These are phyloP conservation scores for Pegoplata infirma DNA, from an alignment of 2,888 invertebrate species.

Conservation along the genomic window DNA sequence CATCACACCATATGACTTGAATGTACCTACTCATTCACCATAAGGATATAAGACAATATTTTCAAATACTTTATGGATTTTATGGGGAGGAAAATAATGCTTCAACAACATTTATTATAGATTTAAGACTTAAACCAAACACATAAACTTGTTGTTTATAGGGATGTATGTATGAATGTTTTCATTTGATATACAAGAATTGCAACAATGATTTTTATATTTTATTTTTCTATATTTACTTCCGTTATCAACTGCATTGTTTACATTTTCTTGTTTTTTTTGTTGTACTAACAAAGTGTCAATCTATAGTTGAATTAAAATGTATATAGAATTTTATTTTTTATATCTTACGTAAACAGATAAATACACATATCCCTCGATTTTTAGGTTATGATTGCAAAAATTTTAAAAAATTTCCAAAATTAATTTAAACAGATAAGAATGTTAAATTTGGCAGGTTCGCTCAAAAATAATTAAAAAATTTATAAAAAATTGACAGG, in stretches of 20 bases:
- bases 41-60: conserved; percentile 27
- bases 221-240: not conserved
- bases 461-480: no score
- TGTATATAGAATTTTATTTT: not conserved
- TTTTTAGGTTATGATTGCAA: no score
- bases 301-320: conserved; percentile 37
- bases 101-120: conserved; percentile 25
- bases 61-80: conserved; percentile 47
- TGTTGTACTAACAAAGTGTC: conserved; percentile 53
- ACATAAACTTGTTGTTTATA: not conserved
- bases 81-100: conserved; percentile 13
- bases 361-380: no score
- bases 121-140: not conserved
- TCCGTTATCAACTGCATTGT: conserved; percentile 18
- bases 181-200: not conserved
- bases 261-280: no score
- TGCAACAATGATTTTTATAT: conserved; percentile 25
- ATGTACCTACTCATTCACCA: not conserved
- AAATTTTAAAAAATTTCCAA: no score
- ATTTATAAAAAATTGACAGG: not conserved
- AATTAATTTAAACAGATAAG: no score
- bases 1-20: not conserved
- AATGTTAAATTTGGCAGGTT: no score
- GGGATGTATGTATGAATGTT: no score
- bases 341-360: no score